phyloP scores from a whole-genome alignment of 2,113 vertebrate species.

The Zapornia atra region DNA sequence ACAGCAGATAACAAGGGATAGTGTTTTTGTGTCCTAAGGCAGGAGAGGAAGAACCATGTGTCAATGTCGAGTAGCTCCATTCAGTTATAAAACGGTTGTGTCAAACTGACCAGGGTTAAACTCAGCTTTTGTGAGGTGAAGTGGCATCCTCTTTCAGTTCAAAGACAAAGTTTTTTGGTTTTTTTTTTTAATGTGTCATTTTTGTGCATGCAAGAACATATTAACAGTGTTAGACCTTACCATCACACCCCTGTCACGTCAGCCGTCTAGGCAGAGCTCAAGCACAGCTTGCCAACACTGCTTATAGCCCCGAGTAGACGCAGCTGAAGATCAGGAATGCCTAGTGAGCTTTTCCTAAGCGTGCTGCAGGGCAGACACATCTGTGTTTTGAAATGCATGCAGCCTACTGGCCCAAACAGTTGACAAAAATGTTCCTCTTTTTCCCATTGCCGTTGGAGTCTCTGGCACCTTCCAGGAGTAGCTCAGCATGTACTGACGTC shows the following conservation, averaged over 20 bases:
- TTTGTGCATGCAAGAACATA: not conserved
- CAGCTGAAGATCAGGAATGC: constrained; percentile 1
- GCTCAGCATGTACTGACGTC: not conserved
- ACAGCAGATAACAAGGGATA: not conserved
- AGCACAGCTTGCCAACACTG: not conserved
- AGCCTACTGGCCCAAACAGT: not conserved
- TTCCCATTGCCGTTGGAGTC: not conserved
- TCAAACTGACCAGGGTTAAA: not conserved
- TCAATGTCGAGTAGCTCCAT: not conserved
- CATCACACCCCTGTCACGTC: not conserved
- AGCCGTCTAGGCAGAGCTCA: not conserved
- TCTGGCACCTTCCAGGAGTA: not conserved
- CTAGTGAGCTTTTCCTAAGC: not conserved
- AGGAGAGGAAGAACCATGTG: not conserved
- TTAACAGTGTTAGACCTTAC: not conserved
- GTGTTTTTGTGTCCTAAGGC: not conserved
- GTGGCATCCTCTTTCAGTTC: not conserved
- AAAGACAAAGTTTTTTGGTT: not conserved
- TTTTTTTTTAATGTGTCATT: not conserved
- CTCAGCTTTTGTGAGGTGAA: not conserved
- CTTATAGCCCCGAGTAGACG: not conserved
- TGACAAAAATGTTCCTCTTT: not conserved
- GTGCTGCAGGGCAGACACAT: not conserved
- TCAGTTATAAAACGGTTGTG: not conserved
- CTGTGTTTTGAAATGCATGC: not conserved